These are phyloP conservation scores for Cheumatopsyche charites DNA, from an alignment of 1,140 invertebrate genomes.

Conservation along the genomic window DNA sequence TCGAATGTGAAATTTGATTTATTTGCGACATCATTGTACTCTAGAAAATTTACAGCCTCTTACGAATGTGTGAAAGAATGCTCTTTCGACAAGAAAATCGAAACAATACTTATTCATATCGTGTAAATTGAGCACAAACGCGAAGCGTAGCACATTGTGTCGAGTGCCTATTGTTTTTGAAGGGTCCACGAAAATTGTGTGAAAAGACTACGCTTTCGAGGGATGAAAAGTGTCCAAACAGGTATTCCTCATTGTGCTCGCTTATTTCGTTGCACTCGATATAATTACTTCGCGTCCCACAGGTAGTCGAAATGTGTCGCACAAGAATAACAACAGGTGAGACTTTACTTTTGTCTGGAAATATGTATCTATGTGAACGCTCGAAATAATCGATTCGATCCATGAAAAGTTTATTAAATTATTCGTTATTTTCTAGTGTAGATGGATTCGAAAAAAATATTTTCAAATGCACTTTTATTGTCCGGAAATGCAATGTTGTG, in stretches of 20 bases:
- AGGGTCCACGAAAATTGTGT: slow-evolving; percentile 9
- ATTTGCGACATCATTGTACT: background rate
- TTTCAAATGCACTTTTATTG: no score
- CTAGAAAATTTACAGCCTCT: slow-evolving; percentile 1
- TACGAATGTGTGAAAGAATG: no score
- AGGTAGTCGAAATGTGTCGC: background rate
- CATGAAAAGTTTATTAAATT: no score
- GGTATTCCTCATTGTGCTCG: background rate
- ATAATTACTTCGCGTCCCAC: slow-evolving; percentile 2
- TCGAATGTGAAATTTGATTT: slow-evolving; percentile 15
- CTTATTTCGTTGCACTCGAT: slow-evolving; percentile 5
- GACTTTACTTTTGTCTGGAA: background rate
- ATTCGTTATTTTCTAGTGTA: no score
- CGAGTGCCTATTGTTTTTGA: slow-evolving; percentile 21
- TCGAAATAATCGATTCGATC: no score
- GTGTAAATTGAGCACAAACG: background rate
- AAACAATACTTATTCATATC: background rate
- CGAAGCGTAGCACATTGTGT: background rate
- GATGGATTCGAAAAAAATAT: no score
- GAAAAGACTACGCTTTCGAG: background rate
- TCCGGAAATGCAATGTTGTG: no score
- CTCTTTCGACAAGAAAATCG: background rate
- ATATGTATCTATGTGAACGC: no score
- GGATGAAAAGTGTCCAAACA: background rate
- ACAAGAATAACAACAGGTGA: slow-evolving; percentile 8